Percentiles rank a stretch among this genome's conserved stretches.
Evolutionary conservation across 1,140 invertebrate species (phyloP).

Genomic region (Periplaneta americana): DNA sequence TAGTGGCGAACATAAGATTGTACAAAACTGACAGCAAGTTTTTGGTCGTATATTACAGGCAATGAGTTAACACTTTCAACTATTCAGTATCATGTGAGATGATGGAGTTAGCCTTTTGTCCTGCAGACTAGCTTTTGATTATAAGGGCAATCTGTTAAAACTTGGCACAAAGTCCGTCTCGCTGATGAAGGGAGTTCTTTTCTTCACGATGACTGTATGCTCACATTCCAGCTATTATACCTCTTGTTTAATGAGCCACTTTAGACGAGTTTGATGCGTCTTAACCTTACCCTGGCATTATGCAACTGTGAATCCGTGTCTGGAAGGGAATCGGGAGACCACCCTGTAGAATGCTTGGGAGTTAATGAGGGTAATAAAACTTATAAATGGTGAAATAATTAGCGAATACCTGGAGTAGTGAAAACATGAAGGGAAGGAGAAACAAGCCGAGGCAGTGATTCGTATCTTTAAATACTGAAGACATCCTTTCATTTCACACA

Average conservation of each 20-base stretch:
- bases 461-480: neutral
- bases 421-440: neutral
- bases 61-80: slow-evolving; percentile 15
- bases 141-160: neutral
- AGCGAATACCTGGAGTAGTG: neutral
- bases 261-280: neutral
- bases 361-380: neutral
- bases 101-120: neutral
- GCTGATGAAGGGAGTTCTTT: neutral
- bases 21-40: slow-evolving; percentile 1
- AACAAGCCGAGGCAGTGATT: neutral
- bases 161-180: neutral
- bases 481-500: neutral
- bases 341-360: neutral
- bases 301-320: neutral
- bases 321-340: neutral
- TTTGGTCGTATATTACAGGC: slow-evolving; percentile 3
- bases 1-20: neutral
- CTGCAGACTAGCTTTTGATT: neutral
- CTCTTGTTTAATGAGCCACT: neutral
- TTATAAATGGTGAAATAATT: neutral
- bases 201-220: neutral
- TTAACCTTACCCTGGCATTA: neutral
- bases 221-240: neutral
- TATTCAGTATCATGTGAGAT: neutral